Percentiles rank a stretch among this genome's conserved stretches.
Conservation (phyloP, 2,888 invertebrate species). For the Trachelus troglodyta region DNA sequence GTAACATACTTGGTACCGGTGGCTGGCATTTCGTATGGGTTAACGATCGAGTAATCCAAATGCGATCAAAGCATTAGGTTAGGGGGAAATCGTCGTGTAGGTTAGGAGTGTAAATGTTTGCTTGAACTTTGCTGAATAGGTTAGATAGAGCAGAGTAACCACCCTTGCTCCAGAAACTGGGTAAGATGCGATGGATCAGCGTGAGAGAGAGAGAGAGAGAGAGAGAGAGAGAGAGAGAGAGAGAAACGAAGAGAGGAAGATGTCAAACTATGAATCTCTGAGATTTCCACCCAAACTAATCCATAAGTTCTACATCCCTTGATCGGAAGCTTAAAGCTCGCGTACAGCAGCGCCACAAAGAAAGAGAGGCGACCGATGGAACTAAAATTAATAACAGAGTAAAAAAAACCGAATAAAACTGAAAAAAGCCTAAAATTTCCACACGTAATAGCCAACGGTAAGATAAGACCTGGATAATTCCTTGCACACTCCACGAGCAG, state of each 20-base stretch:
- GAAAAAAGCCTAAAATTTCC: background rate
- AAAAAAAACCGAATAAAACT: background rate
- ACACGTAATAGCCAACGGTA: background rate
- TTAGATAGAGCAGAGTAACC: background rate
- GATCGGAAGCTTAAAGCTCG: constrained; percentile 20
- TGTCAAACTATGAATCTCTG: constrained; percentile 36
- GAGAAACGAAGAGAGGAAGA: background rate
- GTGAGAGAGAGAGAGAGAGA: constrained; percentile 1
- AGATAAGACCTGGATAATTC: background rate
- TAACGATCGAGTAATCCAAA: constrained; percentile 40
- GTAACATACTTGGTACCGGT: background rate
- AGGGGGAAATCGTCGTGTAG: constrained; percentile 29
- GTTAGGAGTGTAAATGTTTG: constrained; percentile 46
- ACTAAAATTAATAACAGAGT: background rate
- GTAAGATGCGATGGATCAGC: background rate
- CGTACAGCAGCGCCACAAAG: background rate
- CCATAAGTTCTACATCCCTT: constrained; percentile 28
- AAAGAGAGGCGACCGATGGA: background rate
- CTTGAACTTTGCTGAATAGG: background rate
- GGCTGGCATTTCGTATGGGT: constrained; percentile 12
- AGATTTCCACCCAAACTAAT: constrained; percentile 40
- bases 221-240: background rate
- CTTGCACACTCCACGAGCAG: too few species aligned
- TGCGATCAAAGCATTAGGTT: constrained; percentile 38
- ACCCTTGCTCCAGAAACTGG: background rate